Evolutionary conservation across 2,888 invertebrate genomes (phyloP), one percentile per base, ranked within the genome.

Genomic region (Dasysyrphus albostriatus): DNA sequence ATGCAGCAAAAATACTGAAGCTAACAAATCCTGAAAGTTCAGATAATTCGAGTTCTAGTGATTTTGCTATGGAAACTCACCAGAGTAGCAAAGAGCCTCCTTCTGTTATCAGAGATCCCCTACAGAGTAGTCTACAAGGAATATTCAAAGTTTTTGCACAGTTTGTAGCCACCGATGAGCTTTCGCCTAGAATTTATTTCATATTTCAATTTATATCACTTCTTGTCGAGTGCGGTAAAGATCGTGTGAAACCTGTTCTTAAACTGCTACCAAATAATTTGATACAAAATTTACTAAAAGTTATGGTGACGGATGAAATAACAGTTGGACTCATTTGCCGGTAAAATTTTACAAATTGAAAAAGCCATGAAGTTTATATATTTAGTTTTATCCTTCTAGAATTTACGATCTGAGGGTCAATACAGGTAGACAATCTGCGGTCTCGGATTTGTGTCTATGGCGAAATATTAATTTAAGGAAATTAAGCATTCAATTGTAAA

Each of bases 391-490:
- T 61, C 5, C 7, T 89, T 93, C 24, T 65, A 91, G 93, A 75
- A 90, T 93, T 83, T 97, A 98, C 92, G 98, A 98, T 92, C 94
- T 98, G 63, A 94, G 95, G 67, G 95, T 95, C 24, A 92, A 94
- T 24, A 94, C 95, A 73, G 98, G 98, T 1, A 94, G 98, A 76
- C 96, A 96, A 91, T 95, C 96, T 79, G 97, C 97, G 73, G 97
- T 98, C 0, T 95, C 97, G 90, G 98, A 98, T 92, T 93, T 98
- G 80, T 98, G 98, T 91, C 94, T 98, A 90, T 94, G 97, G 90
- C 94, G 97, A 88, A 97, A 97, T 93, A 96, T 97, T 93, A 94
- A 95, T 89, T 93, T 97, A 88, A 89, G 91, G 76, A 90, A 91
- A 73, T 89, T 91, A 63, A 92, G 92, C 85, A 91, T 92, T 63